Base-by-base conservation (phyloP, 2,797 vertebrate genomes). In the Melanotaenia trifasciata region DNA sequence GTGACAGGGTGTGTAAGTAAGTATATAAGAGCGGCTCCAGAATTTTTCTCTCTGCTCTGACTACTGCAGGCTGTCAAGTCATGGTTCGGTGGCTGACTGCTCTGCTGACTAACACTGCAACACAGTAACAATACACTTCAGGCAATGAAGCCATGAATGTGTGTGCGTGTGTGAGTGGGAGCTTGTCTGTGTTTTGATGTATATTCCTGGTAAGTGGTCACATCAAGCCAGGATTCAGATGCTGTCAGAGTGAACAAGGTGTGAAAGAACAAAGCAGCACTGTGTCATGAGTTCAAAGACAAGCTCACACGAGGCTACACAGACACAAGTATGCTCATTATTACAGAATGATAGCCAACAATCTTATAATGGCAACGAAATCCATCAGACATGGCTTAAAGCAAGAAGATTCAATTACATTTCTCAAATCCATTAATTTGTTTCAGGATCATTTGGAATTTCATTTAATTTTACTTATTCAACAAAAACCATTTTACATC, bases 171-270 rank as follows among this genome's bases (percentile, higher is more conserved):
- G 58, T 36, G 56, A 53, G 40, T 71, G 56, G 70, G 65, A 69
- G 45, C 12, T 1, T 24, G 59, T 84, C 12, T 76, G n/a, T 72
- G 67, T 8, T 7, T 38, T 85, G 72, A 83, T 73, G 59, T 67
- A 74, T 74, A 84, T 81, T 80, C 62, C 63, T 7, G 0, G 51
- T 78, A 85, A 87, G 62, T 81, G 83, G 70, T 67, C 54, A 28
- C 50, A 75, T 79, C 50, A n/a, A 64, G 40, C 43, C 30, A 14
- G 69, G 58, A 58, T 64, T 58, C 60, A 7, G 16, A 76, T 76
- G 30, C 76, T 75, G 68, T 83, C 77, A 63, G 40, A 75, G 67
- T 47, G 70, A 84, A 38, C 16, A 59, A 50, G 36, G 60, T 69
- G 47, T 45, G 63, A 72, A 30, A 73, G 67, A 80, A 58, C n/a